Percentiles rank a stretch among this genome's conserved stretches.
Conservation (phyloP, 2,113 vertebrate species). For the Cynocephalus volans region DNA sequence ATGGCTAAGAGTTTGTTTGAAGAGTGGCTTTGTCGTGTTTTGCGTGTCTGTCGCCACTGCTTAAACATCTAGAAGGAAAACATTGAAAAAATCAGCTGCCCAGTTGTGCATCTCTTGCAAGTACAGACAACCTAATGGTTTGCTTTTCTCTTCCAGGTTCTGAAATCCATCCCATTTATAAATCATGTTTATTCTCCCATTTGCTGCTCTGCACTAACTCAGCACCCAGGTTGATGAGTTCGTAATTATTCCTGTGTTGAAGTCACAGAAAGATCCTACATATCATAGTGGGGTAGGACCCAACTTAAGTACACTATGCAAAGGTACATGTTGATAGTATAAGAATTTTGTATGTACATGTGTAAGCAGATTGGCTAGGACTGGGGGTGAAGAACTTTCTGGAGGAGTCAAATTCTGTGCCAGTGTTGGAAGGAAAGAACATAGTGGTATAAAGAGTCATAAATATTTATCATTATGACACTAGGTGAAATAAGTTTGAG, state of each 20-base stretch:
- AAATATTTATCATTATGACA: not conserved
- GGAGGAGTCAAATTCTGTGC: not conserved
- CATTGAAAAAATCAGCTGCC: not conserved
- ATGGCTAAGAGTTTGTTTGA: slow-evolving; percentile 66
- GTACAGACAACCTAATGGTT: not conserved
- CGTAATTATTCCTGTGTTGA: not conserved
- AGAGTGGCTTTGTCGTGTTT: slow-evolving; percentile 54
- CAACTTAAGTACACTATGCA: not conserved
- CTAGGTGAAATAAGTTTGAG: not conserved
- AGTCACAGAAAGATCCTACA: not conserved
- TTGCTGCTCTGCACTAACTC: not conserved
- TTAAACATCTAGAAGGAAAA: slow-evolving; percentile 53
- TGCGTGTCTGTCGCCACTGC: not conserved
- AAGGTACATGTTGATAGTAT: not conserved
- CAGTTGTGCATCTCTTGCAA: slow-evolving; percentile 18
- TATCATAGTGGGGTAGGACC: not conserved
- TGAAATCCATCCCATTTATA: slow-evolving; percentile 3
- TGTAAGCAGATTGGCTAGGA: not conserved
- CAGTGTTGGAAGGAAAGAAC: not conserved
- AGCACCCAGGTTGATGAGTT: not conserved
- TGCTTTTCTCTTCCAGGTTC: not conserved
- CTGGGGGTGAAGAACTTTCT: not conserved
- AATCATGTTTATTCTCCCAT: not conserved
- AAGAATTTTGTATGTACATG: not conserved
- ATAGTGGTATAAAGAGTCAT: not conserved